phyloP scores from a whole-genome alignment of 2,113 vertebrate genomes.

The Sinosuthora webbiana region DNA sequence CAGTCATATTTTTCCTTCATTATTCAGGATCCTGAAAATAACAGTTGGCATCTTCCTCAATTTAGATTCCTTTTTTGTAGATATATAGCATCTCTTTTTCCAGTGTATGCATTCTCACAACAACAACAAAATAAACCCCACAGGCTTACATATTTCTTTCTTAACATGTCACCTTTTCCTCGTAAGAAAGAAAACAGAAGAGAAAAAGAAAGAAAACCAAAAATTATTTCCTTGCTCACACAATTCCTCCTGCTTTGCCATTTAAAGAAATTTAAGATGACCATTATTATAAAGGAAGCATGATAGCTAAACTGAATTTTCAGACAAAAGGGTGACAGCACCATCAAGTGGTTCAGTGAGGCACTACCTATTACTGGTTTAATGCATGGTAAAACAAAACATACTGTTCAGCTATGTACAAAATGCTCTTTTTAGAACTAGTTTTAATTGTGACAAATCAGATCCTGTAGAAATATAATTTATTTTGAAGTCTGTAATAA shows the following conservation, averaged over 20 bases:
- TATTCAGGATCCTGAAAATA: not conserved
- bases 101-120: accelerated
- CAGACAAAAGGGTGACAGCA: conserved; percentile 26
- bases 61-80: not conserved
- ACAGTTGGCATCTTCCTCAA: not conserved
- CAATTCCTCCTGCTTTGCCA: not conserved
- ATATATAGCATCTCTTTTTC: not conserved
- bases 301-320: not conserved
- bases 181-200: not conserved
- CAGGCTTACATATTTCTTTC: not conserved
- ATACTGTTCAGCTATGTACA: not conserved
- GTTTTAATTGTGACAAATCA: not conserved
- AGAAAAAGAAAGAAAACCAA: not conserved
- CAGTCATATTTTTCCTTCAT: not conserved
- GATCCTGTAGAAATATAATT: not conserved
- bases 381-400: not conserved
- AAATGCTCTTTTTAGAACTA: not conserved
- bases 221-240: not conserved
- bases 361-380: not conserved
- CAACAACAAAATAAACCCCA: not conserved
- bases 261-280: not conserved
- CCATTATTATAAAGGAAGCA: not conserved
- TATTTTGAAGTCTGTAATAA: not conserved
- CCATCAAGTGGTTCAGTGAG: conserved; percentile 44
- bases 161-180: not conserved